Conservation (phyloP, 2,888 invertebrate genomes). For the Epirrhoe alternata region DNA sequence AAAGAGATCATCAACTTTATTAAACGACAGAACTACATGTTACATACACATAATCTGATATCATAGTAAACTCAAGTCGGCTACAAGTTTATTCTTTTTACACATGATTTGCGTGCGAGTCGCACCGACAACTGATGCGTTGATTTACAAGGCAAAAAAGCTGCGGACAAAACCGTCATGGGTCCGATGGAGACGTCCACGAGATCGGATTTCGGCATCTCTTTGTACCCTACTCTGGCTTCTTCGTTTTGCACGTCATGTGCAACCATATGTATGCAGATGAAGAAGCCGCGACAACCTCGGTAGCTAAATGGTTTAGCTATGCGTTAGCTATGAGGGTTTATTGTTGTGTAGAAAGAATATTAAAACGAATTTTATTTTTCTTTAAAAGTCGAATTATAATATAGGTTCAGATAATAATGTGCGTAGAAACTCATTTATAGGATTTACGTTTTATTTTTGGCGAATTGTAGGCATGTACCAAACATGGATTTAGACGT, state of each 20-base stretch:
- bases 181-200: constrained; percentile 72
- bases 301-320: background rate
- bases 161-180: constrained; percentile 32
- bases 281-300: constrained; percentile 12
- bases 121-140: constrained; percentile 59
- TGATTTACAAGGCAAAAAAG: constrained; percentile 75
- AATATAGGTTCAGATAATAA: too few species aligned
- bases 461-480: too few species aligned
- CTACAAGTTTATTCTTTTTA: constrained; percentile 21
- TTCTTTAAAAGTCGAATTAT: too few species aligned
- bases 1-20: background rate
- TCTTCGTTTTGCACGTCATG: constrained; percentile 58
- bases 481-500: too few species aligned
- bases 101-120: constrained; percentile 61
- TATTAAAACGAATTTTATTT: too few species aligned
- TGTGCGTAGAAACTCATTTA: too few species aligned
- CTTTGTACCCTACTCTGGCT: constrained; percentile 62
- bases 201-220: constrained; percentile 80
- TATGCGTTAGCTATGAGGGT: background rate
- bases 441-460: too few species aligned
- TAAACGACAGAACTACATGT: background rate
- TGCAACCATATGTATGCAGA: constrained; percentile 51
- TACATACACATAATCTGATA: constrained; percentile 13
- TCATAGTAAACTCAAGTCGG: constrained; percentile 7
- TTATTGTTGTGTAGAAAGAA: too few species aligned